Evolutionary conservation across 2,888 invertebrate genomes (phyloP), one percentile per base, ranked within the genome.

Genomic region (Dendrolimus houi): DNA sequence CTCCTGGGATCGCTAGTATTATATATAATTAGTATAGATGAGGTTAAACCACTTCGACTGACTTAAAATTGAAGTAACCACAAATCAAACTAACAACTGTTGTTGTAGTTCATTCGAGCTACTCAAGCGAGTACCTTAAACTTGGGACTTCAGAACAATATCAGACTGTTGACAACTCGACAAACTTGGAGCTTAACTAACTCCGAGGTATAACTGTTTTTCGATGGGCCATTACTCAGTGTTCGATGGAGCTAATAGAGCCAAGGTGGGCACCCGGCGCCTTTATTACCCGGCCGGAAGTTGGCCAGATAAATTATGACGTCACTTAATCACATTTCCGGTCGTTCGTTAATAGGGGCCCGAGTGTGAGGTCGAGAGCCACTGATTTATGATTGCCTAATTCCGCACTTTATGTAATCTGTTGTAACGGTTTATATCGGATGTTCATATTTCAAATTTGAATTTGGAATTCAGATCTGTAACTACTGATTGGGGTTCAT

Each of bases 241-340:
- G 60, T 69, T 68, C 69, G 70, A 69, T 47, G 47, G 66, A 69
- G 70, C 73, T 80, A 80, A 79, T 79, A 76, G 77, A 78, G 69
- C 68, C 68, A 64, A 76, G 77, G 76, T 78, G 76, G 71, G 63
- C 78, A 74, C 73, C 71, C 71, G 75, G 74, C 60, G 64, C 72
- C 74, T 78, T 79, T 77, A 79, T 80, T 79, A 77, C 67, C 56
- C 56, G 41, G 64, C 77, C 72, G 78, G 76, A 80, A 76, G 73
- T 70, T 68, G 68, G 69, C 62, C 70, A 72, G 75, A 79, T 80
- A 79, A 83, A 72, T 83, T 81, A 83, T 79, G 74, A 77, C 70
- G 71, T 64, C 77, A 75, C 77, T 82, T 83, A 77, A 81, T 83
- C 81, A 81, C 72, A 81, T 81, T 59, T 75, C 75, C 71, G 75